Percentiles rank a stretch among this genome's conserved stretches.
Evolutionary conservation across 2,797 vertebrate genomes (phyloP).

Genomic region (Serranus cabrilla): DNA sequence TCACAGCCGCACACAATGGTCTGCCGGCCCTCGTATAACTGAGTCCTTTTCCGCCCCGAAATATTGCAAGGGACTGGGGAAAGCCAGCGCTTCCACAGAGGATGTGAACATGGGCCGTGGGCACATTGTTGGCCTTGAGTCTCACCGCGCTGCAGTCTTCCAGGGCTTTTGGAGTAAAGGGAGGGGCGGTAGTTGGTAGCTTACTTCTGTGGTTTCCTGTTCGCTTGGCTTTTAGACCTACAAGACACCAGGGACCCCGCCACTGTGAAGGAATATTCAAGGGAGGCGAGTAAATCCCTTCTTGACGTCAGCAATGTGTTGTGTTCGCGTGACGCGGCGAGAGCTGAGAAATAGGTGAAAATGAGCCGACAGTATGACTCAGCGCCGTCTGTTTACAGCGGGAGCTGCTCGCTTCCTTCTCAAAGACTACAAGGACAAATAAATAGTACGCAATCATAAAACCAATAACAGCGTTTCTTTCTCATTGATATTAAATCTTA

Average conservation of each 20-base stretch:
- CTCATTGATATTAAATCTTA: constrained; percentile 14
- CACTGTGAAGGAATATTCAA: constrained; percentile 63
- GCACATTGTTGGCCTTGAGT: constrained; percentile 85
- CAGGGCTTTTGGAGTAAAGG: constrained; percentile 63
- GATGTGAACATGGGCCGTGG: constrained; percentile 83
- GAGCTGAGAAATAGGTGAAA: constrained; percentile 55
- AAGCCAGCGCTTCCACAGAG: constrained; percentile 83
- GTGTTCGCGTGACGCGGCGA: constrained; percentile 71
- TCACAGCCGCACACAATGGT: constrained; percentile 78
- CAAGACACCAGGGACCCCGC: constrained; percentile 73
- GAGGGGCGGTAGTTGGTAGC: constrained; percentile 59
- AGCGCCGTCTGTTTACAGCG: constrained; percentile 56
- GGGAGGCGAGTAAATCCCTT: constrained; percentile 67
- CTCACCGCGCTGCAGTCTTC: constrained; percentile 70
- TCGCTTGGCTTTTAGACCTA: constrained; percentile 78
- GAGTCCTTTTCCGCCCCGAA: constrained; percentile 74
- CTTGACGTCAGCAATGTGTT: constrained; percentile 81
- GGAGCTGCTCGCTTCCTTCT: constrained; percentile 51
- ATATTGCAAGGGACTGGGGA: constrained; percentile 74
- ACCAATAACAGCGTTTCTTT: not conserved
- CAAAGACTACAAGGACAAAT: constrained; percentile 44
- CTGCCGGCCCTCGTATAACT: constrained; percentile 62
- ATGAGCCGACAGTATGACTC: constrained; percentile 66
- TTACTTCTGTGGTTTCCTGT: constrained; percentile 82
- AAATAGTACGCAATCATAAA: constrained; percentile 10